Base-by-base conservation (phyloP, 2,113 vertebrate species). In the Sceloporus undulatus region DNA sequence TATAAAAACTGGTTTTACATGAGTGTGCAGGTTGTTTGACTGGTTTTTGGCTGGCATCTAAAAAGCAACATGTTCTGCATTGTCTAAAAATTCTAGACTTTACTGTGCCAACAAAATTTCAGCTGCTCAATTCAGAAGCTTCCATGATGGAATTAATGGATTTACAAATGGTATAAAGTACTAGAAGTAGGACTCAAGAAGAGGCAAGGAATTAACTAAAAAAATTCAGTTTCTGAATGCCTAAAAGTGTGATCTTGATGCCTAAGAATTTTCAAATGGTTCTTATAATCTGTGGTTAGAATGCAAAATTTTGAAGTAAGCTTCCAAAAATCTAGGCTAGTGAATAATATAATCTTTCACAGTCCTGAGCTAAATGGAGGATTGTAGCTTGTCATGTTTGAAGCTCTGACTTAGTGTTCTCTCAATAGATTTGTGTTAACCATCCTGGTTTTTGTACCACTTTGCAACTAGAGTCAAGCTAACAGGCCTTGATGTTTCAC, bases 401-500 rank as follows among this genome's bases (percentile, higher is more conserved):
- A 71, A 89, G 73, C 79, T 77, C 54, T 80, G 40, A 18, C 34
- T 84, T 25, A 8, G 38, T 29, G 19, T 76, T 73, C 27, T 85
- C 10, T 54, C 16, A 54, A 42, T 25, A 9, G 23, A 13, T 66
- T 42, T 85, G 13, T 74, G 68, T 76, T 81, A 68, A 68, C 40
- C 88, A 2, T 21, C 52, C 90, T 88, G n/a, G 52, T 85, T 92
- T 91, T 40, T 91, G 62, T 65, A 84, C 74, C 93, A 94, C 93
- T 86, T 81, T 66, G 94, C 90, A 34, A 62, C 91, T 91, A 79
- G 87, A 82, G 94, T 85, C 91, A 54, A 92, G 70, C 71, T 89
- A 91, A 94, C 27, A 82, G 79, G 81, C 27, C 90, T 75, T 82
- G 52, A 40, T 16, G 34, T 19, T 68, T 76, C 25, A 75, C 29